Base-by-base conservation (phyloP, 2,113 vertebrate genomes). In the Anarhynchus alexandrinus region DNA sequence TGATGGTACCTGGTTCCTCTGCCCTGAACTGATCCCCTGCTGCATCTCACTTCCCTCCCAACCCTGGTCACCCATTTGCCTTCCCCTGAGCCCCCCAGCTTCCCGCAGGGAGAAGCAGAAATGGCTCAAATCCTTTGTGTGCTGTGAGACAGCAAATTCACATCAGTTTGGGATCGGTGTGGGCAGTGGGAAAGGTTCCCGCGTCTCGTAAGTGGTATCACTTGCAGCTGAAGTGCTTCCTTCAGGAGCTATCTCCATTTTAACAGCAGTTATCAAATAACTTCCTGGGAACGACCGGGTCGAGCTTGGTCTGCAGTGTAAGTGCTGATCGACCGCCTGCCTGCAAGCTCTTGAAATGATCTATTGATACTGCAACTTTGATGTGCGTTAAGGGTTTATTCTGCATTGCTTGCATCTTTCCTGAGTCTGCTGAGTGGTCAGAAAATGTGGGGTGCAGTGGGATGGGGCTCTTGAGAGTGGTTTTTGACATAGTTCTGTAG, bases 261-360 rank as follows among this genome's bases (percentile, higher is more conserved):
- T 92, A 93, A 79, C 79, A 90, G 43, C 36, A 77, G 85, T 92
- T 90, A 86, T 62, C 79, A 83, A 80, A 66, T 96, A 86, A 77
- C 79, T 91, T 84, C 58, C 52, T 9, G 5, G 73, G 73, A 89
- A 27, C 1, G 19, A 74, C 67, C 0, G 0, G 3, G 7, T 78
- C 2, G 22, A 66, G 59, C 79, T 61, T 78, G 66, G 62, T 85
- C 82, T 93, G 85, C 67, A 66, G n/a, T 4, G 6, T 86, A 88
- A 94, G 55, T 78, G 82, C 86, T 81, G 55, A 96, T 86, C 8
- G 71, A 83, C 79, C 1, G 5, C 58, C 71, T 77, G 82, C 82
- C 62, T 70, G 67, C 78, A 58, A 95, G 85, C 78, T 83, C 86
- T 82, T 62, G 54, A 93, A 77, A 59, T 52, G 45, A 78, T 86